Evolutionary conservation across 2,113 vertebrate species (phyloP).

Genomic region (Eubucco bourcierii): DNA sequence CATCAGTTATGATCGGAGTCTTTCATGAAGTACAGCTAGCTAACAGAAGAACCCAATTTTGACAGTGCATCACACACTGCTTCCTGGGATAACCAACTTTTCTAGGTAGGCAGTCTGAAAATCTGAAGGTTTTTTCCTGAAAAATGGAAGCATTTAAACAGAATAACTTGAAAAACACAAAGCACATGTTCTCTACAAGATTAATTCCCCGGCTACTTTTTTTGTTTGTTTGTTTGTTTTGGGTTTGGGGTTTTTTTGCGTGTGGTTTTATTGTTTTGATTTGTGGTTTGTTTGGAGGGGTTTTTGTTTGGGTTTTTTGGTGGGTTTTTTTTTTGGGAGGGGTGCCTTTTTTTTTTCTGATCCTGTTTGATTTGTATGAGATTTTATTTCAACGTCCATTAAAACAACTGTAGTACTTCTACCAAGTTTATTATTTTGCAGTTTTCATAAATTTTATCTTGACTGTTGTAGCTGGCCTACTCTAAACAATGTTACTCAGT

Average conservation of each 20-base stretch:
- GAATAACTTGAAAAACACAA: background rate
- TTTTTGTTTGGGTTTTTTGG: no score
- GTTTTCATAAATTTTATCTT: background rate
- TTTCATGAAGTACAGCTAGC: background rate
- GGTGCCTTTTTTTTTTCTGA: no score
- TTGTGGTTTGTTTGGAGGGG: no score
- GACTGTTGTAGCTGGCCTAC: background rate
- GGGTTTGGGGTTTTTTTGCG: no score
- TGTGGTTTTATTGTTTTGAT: background rate
- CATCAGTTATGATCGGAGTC: background rate
- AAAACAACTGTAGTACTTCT: background rate
- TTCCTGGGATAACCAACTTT: background rate
- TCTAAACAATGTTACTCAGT: background rate
- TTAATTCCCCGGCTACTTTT: background rate
- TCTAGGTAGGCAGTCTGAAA: background rate
- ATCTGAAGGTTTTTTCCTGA: background rate
- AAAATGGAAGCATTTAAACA: background rate
- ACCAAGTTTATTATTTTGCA: background rate
- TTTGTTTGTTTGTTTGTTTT: no score
- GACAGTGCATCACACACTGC: background rate
- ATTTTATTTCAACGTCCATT: conserved; percentile 1
- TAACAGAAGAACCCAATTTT: background rate
- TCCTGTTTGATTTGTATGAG: background rate
- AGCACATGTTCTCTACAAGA: background rate
- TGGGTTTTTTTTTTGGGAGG: no score